A percentile compares a stretch with the other conserved stretches of the same genome.
These are phyloP conservation scores for Shargacucullia verbasci DNA, from an alignment of 2,888 invertebrate species.

Conservation along the genomic window DNA sequence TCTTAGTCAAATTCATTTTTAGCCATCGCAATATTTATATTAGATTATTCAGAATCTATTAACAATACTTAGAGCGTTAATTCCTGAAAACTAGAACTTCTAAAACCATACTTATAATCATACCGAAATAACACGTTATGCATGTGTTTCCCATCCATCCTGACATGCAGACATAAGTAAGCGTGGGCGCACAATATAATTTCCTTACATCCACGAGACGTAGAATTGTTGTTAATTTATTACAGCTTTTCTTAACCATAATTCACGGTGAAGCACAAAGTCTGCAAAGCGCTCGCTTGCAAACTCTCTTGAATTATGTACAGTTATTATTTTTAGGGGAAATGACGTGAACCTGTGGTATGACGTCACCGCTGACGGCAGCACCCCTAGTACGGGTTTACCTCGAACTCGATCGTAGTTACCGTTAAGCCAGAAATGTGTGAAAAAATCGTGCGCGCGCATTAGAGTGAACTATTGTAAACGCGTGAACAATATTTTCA, in stretches of 20 bases:
- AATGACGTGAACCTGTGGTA: slow-evolving; percentile 44
- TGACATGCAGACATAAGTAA: slow-evolving; percentile 8
- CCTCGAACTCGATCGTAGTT: too few relatives aligned
- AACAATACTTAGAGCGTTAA: too few relatives aligned
- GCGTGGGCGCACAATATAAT: slow-evolving; percentile 19
- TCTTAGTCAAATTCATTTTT: too few relatives aligned
- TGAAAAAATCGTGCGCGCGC: too few relatives aligned
- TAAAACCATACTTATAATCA: too few relatives aligned
- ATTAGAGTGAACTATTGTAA: too few relatives aligned
- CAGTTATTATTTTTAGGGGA: slow-evolving; percentile 60
- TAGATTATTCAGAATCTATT: too few relatives aligned
- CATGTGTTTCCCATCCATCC: not conserved
- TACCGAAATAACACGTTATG: not conserved
- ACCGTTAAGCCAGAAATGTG: too few relatives aligned
- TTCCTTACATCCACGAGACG: slow-evolving; percentile 20
- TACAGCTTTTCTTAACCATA: slow-evolving; percentile 45
- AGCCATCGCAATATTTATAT: too few relatives aligned
- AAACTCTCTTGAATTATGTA: slow-evolving; percentile 50
- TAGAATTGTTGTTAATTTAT: slow-evolving; percentile 49
- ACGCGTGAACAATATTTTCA: too few relatives aligned
- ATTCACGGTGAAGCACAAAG: slow-evolving; percentile 46
- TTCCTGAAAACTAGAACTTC: too few relatives aligned
- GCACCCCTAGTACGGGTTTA: too few relatives aligned
- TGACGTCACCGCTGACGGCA: slow-evolving; percentile 48
- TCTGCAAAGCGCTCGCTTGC: slow-evolving; percentile 46